Evolutionary conservation across 1,140 invertebrate genomes (phyloP).

Genomic region (Conus betulinus): DNA sequence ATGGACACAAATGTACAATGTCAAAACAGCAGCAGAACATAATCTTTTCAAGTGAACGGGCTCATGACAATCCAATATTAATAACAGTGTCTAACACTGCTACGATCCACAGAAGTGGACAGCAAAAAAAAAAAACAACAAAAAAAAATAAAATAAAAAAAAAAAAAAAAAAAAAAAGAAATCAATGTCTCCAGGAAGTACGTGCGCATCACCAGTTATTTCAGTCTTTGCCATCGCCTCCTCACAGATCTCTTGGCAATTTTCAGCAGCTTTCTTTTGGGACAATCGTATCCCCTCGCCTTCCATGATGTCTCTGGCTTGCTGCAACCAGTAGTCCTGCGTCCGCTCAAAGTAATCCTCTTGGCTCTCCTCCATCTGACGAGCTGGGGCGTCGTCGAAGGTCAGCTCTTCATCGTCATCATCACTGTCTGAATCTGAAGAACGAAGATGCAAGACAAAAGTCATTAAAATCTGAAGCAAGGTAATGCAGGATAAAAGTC

Average conservation of each 20-base stretch:
- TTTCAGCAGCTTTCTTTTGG: constrained; percentile 50
- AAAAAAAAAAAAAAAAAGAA: too few species aligned
- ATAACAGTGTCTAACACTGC: not conserved
- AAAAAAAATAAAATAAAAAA: too few species aligned
- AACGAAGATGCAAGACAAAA: too few species aligned
- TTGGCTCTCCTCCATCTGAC: constrained; percentile 45
- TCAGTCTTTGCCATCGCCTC: constrained; percentile 39
- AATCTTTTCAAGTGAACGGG: not conserved
- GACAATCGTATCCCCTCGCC: constrained; percentile 51
- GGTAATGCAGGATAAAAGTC: too few species aligned
- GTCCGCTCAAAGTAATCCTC: constrained; percentile 56
- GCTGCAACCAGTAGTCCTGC: constrained; percentile 59
- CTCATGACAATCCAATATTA: constrained; percentile 44
- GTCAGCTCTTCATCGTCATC: constrained; percentile 60
- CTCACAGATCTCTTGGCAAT: constrained; percentile 62
- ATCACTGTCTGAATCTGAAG: constrained; percentile 28
- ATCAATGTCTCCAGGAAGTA: too few species aligned
- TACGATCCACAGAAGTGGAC: not conserved
- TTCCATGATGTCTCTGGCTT: constrained; percentile 56
- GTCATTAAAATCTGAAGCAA: not conserved
- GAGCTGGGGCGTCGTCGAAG: constrained; percentile 59
- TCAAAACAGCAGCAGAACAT: too few species aligned
- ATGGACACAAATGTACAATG: too few species aligned
- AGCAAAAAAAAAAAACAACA: too few species aligned
- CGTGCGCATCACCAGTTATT: not conserved